Conservation (phyloP, 2,888 invertebrate genomes). For the Folsomia manolachei region DNA sequence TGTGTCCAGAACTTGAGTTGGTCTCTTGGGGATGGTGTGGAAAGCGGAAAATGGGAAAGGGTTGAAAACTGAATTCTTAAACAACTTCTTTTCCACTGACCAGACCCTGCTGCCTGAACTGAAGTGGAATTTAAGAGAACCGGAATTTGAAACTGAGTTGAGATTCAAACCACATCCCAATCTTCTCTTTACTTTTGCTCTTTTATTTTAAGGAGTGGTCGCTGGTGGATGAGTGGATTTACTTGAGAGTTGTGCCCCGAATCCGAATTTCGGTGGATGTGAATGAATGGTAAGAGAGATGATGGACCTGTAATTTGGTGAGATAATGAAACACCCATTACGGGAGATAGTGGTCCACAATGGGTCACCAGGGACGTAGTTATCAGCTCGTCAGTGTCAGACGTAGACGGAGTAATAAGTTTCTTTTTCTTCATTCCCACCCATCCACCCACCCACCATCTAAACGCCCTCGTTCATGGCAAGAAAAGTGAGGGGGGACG, state of each 20-base stretch:
- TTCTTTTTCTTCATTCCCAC: no score
- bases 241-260: not conserved
- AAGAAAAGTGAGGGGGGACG: no score
- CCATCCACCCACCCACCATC: not conserved
- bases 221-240: not conserved
- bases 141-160: not conserved
- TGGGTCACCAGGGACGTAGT: not conserved
- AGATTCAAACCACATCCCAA: not conserved
- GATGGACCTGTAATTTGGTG: slow-evolving; percentile 4
- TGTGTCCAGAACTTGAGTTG: not conserved
- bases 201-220: not conserved
- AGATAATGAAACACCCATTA: slow-evolving; percentile 7
- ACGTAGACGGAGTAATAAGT: no score
- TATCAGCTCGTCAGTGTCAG: slow-evolving; percentile 2
- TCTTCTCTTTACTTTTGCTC: not conserved
- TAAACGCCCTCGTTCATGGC: no score
- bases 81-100: no score
- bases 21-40: not conserved
- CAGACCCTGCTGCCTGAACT: no score
- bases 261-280: not conserved
- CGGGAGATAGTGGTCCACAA: not conserved
- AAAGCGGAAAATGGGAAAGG: not conserved
- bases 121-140: not conserved
- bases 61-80: not conserved
- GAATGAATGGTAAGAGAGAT: no score